phyloP scores from a whole-genome alignment of 2,113 vertebrate genomes.

The Spea multiplicata region DNA sequence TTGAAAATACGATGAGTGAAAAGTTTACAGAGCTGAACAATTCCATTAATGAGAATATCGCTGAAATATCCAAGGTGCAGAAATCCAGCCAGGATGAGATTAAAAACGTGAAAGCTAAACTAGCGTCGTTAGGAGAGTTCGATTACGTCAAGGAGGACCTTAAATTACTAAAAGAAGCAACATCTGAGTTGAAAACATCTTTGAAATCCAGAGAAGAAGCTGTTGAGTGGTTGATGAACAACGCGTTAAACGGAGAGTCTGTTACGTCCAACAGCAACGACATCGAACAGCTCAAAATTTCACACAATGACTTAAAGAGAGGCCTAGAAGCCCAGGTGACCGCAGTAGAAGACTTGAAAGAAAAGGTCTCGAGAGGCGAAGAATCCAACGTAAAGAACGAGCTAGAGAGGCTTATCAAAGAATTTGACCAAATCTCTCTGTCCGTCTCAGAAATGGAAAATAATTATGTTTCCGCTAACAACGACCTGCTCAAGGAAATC shows the following conservation, averaged over 20 bases:
- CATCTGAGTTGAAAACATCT: slow-evolving; percentile 71
- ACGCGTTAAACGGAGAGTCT: slow-evolving; percentile 74
- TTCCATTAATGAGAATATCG: slow-evolving; percentile 84
- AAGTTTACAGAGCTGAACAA: slow-evolving; percentile 84
- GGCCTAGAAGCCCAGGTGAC: slow-evolving; percentile 66
- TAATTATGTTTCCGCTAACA: slow-evolving; percentile 45
- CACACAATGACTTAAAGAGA: slow-evolving; percentile 77
- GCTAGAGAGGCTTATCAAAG: slow-evolving; percentile 62
- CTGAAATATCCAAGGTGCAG: slow-evolving; percentile 83
- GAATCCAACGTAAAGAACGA: slow-evolving; percentile 64
- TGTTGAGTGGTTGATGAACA: slow-evolving; percentile 68
- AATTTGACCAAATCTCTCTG: slow-evolving; percentile 58
- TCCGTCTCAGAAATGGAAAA: slow-evolving; percentile 57
- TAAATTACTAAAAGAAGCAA: slow-evolving; percentile 64
- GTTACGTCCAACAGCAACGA: slow-evolving; percentile 87
- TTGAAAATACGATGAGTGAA: slow-evolving; percentile 88
- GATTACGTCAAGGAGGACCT: slow-evolving; percentile 70
- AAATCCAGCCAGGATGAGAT: slow-evolving; percentile 81
- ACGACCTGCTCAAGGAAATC: slow-evolving; percentile 54
- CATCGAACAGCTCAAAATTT: slow-evolving; percentile 78
- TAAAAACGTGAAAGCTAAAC: slow-evolving; percentile 71
- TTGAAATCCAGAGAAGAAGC: slow-evolving; percentile 64
- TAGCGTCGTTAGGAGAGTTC: slow-evolving; percentile 67
- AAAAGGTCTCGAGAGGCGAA: slow-evolving; percentile 68
- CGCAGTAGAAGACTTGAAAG: slow-evolving; percentile 68